Conservation (phyloP, 2,888 invertebrate genomes). For the Agriopis leucophaearia region DNA sequence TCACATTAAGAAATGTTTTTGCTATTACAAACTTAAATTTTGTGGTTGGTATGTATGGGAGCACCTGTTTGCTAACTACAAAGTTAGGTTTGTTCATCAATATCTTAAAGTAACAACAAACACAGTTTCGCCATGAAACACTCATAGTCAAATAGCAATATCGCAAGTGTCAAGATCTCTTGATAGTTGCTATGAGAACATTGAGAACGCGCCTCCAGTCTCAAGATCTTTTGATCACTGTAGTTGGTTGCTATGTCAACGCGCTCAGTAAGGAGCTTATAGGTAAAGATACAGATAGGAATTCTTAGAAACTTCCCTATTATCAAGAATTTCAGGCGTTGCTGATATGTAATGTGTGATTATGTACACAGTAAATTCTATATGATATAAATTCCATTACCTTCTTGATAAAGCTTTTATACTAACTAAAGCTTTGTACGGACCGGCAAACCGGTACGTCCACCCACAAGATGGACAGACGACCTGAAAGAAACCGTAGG, state of each 20-base stretch:
- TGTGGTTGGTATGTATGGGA: no score
- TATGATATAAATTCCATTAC: not conserved
- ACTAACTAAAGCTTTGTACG: no score
- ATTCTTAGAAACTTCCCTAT: not conserved
- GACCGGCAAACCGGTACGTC: no score
- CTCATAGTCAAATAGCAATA: not conserved
- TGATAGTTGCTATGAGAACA: slow-evolving; percentile 1
- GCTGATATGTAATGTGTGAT: not conserved
- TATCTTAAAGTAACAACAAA: no score
- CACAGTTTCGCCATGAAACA: not conserved
- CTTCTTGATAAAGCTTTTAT: not conserved
- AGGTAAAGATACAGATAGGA: slow-evolving; percentile 5
- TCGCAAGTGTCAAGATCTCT: not conserved
- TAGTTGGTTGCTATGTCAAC: slow-evolving; percentile 21
- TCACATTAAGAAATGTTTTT: no score
- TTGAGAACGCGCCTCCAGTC: slow-evolving; percentile 7
- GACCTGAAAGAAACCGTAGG: no score
- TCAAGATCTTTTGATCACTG: slow-evolving; percentile 8
- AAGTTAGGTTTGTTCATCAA: no score
- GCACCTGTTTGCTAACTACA: no score
- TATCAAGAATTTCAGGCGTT: slow-evolving; percentile 4
- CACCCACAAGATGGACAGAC: no score
- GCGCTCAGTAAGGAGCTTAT: slow-evolving; percentile 10
- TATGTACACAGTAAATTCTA: not conserved
- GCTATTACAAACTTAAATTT: no score